A percentile compares a stretch with the other conserved stretches of the same genome.
These are phyloP conservation scores for Galeruca laticollis DNA, from an alignment of 2,888 invertebrate species.

Conservation along the genomic window DNA sequence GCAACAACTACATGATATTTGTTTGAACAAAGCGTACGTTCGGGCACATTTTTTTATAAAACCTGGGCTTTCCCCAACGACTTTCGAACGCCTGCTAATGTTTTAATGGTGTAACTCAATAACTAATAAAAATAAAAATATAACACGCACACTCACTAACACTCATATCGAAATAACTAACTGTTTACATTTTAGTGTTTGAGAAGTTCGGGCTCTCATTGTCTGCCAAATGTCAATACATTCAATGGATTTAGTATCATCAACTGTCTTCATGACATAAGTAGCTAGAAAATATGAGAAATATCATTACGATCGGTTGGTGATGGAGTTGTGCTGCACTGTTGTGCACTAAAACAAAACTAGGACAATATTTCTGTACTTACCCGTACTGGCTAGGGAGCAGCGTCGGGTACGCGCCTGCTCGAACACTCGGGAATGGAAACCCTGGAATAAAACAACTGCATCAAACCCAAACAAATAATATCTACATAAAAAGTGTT, in stretches of 20 bases:
- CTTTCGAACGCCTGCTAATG: slow-evolving; percentile 56
- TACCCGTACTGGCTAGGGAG: slow-evolving; percentile 88
- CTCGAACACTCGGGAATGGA: slow-evolving; percentile 81
- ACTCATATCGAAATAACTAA: slow-evolving; percentile 66
- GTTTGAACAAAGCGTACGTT: slow-evolving; percentile 19
- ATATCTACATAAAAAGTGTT: no score
- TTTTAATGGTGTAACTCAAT: slow-evolving; percentile 64
- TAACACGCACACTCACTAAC: slow-evolving; percentile 67
- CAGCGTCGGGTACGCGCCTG: slow-evolving; percentile 80
- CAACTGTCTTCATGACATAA: slow-evolving; percentile 65
- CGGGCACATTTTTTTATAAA: slow-evolving; percentile 34
- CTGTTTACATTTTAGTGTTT: slow-evolving; percentile 65
- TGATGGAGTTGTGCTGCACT: slow-evolving; percentile 53
- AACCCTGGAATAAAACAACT: slow-evolving; percentile 70
- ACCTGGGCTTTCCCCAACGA: slow-evolving; percentile 56
- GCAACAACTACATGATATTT: neutral
- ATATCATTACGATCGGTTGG: slow-evolving; percentile 62
- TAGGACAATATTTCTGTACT: slow-evolving; percentile 66
- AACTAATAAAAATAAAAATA: slow-evolving; percentile 62
- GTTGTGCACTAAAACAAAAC: slow-evolving; percentile 41
- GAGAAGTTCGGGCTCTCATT: slow-evolving; percentile 62
- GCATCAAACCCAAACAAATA: neutral
- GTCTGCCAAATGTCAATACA: slow-evolving; percentile 65
- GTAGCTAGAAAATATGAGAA: slow-evolving; percentile 66
- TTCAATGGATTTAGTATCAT: slow-evolving; percentile 65